Conservation (phyloP, 2,888 invertebrate genomes). For the Tubiluchus corallicola region DNA sequence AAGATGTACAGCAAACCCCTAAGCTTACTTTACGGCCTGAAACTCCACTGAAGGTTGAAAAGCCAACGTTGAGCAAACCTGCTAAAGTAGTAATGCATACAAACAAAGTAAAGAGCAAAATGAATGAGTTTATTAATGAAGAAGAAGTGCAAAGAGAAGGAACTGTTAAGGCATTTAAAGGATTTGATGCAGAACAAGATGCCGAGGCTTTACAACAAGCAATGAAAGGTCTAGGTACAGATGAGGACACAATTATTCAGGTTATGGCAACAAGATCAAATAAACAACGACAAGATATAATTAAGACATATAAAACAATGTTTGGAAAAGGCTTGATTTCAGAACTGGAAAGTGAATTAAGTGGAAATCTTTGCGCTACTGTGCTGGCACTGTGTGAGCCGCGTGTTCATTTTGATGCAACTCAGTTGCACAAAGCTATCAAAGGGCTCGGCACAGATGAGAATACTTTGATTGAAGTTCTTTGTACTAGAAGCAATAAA, state of each 20-base stretch:
- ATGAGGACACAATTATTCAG: slow-evolving; percentile 69
- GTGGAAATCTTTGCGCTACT: slow-evolving; percentile 22
- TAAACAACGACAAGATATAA: slow-evolving; percentile 63
- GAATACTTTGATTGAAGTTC: slow-evolving; percentile 23
- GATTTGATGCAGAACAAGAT: not conserved
- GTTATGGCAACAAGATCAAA: slow-evolving; percentile 63
- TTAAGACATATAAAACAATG: slow-evolving; percentile 57
- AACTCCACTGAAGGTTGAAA: too few relatives aligned
- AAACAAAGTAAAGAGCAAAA: too few relatives aligned
- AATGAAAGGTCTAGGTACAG: slow-evolving; percentile 40
- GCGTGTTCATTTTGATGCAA: slow-evolving; percentile 15
- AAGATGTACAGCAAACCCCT: too few relatives aligned
- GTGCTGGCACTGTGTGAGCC: slow-evolving; percentile 22
- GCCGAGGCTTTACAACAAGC: not conserved
- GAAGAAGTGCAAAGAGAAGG: not conserved
- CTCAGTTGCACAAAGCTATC: slow-evolving; percentile 15
- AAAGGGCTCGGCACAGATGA: slow-evolving; percentile 27
- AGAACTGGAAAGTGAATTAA: slow-evolving; percentile 21
- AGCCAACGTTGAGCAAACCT: too few relatives aligned
- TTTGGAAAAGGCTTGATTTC: slow-evolving; percentile 50
- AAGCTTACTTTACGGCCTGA: too few relatives aligned
- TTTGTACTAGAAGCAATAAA: slow-evolving; percentile 25
- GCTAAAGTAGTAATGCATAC: too few relatives aligned
- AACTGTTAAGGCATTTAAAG: not conserved
- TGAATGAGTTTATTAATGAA: too few relatives aligned